Base-by-base conservation (phyloP, 1,140 invertebrate species). In the Hypsibius dujardini region DNA sequence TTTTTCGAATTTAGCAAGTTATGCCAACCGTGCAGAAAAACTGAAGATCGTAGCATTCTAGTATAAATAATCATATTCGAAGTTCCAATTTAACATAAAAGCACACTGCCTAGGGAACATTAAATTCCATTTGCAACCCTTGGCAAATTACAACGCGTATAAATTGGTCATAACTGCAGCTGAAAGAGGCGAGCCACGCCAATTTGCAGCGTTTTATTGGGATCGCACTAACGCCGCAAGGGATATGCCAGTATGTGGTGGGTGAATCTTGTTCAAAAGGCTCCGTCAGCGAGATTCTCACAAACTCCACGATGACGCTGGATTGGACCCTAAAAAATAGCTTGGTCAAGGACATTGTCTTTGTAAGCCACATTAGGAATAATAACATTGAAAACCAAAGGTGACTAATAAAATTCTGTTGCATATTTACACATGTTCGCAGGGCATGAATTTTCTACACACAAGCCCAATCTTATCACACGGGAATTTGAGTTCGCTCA, bases 371-470 rank as follows among this genome's bases (percentile, higher is more conserved):
- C 3, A 67, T 67, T 67, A 14, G 3, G 12, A 3, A 7, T 14
- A 14, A 42, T 67, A 7, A 7, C 3, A 14, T 14, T 67, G 7
- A 67, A 3, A 67, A 67, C 3, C 3, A 7, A 14, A 14, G 7
- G 3, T 67, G 7, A 67, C 3, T 42, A 3, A 42, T 67, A 42
- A 67, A 14, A 3, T 14, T 14, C 45, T 14, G 3, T 67, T 67
- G 42, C 42, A 3, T 67, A 14, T 3, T 67, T 67, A 67, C 45
- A 7, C 3, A 7, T 67, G 7, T 67, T 42, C 45, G 12, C 62
- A 67, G 62, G 62, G 62, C 45, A 67, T 67, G 62, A 42, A 67
- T 7, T 67, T 14, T 42, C 62, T 67, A 14, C 62, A 67, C 42
- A 3, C 3, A 3, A 14, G 7, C 7, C 7, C 62, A 3, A 7